Base-by-base conservation (phyloP, 2,888 invertebrate genomes). In the Nephrotoma guestfalica region DNA sequence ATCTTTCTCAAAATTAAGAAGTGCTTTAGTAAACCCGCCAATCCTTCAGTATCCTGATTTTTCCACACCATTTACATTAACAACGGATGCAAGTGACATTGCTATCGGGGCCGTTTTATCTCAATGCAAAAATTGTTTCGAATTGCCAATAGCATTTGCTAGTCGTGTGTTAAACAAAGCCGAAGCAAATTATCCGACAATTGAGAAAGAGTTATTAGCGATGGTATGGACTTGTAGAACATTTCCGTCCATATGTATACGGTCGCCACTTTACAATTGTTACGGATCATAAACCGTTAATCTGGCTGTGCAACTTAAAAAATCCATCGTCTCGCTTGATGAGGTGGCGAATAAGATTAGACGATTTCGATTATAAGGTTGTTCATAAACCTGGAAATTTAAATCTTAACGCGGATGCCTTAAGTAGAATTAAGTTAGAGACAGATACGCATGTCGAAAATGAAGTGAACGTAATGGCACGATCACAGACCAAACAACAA, bases 31-130 rank as follows among this genome's bases (percentile, higher is more conserved):
- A 30, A 30, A 2, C 30, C 30, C 30, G 3, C 30, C 30, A 3
- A 30, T 30, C 30, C 30, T 30, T 42, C 87, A 88, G 87, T 89
- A 89, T 86, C 89, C 89, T 0, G 88, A 90, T 87, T 89, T 89
- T 86, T 41, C 45, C 0, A 88, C 88, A 88, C 86, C 86, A 0
- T 90, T 89, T 87, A 87, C 87, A 6, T 41, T 90, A 15, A 89
- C 89, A 0, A 89, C 88, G 0, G 90, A 90, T 86, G 89, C 90
- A 0, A 88, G 88, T 30, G 30, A 30, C 30, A 30, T 30, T 30
- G 30, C 30, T 30, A 30, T 30, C 30, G 30, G 30, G 30, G 13
- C 87, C 88, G 30, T 30, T 30, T 30, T 30, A 88, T 89, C 6
- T 88, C 89, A n/a, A 89, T 88, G 86, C 30, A 30, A 30, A 30